Evolutionary conservation across 2,888 invertebrate genomes (phyloP).

Genomic region (Athetis lepigone): DNA sequence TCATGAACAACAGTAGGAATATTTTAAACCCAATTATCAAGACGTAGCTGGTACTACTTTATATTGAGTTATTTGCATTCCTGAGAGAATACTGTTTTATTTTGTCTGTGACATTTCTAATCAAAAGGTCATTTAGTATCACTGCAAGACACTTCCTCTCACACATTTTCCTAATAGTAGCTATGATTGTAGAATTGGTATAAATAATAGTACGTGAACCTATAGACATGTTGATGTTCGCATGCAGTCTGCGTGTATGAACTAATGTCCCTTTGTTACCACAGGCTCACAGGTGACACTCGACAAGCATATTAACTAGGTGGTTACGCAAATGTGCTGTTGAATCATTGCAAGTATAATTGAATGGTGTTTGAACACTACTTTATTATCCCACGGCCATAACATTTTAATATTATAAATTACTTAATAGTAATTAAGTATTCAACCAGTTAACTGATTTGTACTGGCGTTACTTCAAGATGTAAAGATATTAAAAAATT

Average conservation of each 20-base stretch:
- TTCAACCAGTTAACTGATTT: constrained; percentile 12
- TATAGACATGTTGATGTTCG: constrained; percentile 26
- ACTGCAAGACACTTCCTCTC: constrained; percentile 34
- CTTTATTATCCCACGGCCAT: constrained; percentile 40
- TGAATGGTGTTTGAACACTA: constrained; percentile 60
- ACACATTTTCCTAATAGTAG: constrained; percentile 23
- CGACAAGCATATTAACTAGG: constrained; percentile 74
- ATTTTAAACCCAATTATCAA: constrained; percentile 52
- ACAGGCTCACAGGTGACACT: constrained; percentile 68
- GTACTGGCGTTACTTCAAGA: constrained; percentile 8
- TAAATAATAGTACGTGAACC: constrained; percentile 19
- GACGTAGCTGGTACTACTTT: constrained; percentile 21
- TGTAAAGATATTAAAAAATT: constrained; percentile 15
- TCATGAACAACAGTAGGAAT: constrained; percentile 44
- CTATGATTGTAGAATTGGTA: constrained; percentile 9
- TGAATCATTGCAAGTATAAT: constrained; percentile 69
- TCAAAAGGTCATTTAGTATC: constrained; percentile 67
- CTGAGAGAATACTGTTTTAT: constrained; percentile 51
- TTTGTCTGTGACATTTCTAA: constrained; percentile 64
- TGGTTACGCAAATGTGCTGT: constrained; percentile 70
- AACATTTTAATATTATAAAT: constrained; percentile 32
- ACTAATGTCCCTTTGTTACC: constrained; percentile 70
- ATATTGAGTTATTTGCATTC: constrained; percentile 50
- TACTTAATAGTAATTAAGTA: constrained; percentile 23
- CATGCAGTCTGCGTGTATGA: constrained; percentile 45